Base-by-base conservation (phyloP, 2,797 vertebrate genomes). In the Sebastes miniatus region DNA sequence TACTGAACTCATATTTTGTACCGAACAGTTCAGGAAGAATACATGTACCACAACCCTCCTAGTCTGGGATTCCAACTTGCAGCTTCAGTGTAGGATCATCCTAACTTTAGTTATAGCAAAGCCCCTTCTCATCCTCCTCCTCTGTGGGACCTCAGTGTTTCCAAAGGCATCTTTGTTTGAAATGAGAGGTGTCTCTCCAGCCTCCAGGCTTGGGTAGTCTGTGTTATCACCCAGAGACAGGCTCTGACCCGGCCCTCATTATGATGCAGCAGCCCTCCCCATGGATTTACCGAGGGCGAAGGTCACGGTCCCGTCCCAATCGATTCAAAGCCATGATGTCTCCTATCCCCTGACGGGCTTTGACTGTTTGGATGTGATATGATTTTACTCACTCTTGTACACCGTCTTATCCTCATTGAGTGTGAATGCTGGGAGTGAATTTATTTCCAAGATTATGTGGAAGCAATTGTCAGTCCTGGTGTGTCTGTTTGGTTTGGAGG, bases 251-350 rank as follows among this genome's bases (percentile, higher is more conserved):
- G 34, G 63, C 24, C 63, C 73, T 85, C 80, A 76, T 90, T 87
- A 80, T 67, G 20, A 80, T 85, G 56, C 67, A 81, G 69, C 67
- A 67, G 76, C 5, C 69, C 73, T 86, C 87, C 75, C 68, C 59
- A 20, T 73, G 67, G 80, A 81, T 87, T 72, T 69, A 16, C 62
- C 47, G 69, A 65, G 77, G 76, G n/a, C 20, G 50, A 81, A 80
- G 83, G 79, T 92, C 91, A 89, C 5, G 11, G 69, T 85, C 64
- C 11, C 62, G 80, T 86, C 78, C 64, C 56, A 72, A 34, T 87
- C 47, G 6, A 84, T 90, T 91, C 66, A 87, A 89, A 88, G 70
- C 58, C 61, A 67, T 56, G 24, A 77, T 84, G 29, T 76, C 57
- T 22, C 58, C 69, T 59, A 65, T 77, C 22, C 66, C 47, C 39